Evolutionary conservation across 2,797 vertebrate genomes (phyloP).

Genomic region (Pelochelys cantorii): DNA sequence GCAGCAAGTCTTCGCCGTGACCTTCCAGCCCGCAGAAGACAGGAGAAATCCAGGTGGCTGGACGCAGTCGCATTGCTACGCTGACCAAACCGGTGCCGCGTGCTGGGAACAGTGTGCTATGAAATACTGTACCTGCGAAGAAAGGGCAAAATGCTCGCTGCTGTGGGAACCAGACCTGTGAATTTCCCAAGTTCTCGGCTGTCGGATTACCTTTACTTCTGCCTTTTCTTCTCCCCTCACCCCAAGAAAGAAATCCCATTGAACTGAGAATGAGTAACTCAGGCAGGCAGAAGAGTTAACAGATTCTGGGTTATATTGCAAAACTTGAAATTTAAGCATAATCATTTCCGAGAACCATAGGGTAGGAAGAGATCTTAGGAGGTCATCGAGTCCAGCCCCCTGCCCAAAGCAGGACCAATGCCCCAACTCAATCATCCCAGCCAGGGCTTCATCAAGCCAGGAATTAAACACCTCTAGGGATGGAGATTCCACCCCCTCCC

Average conservation of each 20-base stretch:
- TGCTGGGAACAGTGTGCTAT: not conserved
- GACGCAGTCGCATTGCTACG: not conserved
- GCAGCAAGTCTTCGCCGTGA: not conserved
- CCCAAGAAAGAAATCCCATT: not conserved
- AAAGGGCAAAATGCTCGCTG: not conserved
- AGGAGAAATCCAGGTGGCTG: not conserved
- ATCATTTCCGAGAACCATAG: not conserved
- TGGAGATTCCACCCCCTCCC: too few species aligned
- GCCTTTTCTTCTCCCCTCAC: not conserved
- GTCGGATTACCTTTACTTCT: rapidly evolving
- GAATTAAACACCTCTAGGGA: too few species aligned
- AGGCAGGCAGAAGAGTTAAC: not conserved
- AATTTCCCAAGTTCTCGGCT: not conserved
- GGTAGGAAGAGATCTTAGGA: too few species aligned
- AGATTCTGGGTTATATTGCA: not conserved
- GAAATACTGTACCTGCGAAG: rapidly evolving
- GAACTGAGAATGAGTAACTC: not conserved
- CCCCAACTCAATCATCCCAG: too few species aligned
- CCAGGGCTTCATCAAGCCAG: too few species aligned
- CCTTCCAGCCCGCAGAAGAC: not conserved
- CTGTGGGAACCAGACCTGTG: not conserved
- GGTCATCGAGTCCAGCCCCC: too few species aligned
- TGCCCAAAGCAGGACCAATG: too few species aligned
- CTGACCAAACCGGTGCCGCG: not conserved
- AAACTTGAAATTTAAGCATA: not conserved